A percentile compares a stretch with the other conserved stretches of the same genome.
Conservation (phyloP, 2,888 invertebrate species). For the Polyploca ridens region DNA sequence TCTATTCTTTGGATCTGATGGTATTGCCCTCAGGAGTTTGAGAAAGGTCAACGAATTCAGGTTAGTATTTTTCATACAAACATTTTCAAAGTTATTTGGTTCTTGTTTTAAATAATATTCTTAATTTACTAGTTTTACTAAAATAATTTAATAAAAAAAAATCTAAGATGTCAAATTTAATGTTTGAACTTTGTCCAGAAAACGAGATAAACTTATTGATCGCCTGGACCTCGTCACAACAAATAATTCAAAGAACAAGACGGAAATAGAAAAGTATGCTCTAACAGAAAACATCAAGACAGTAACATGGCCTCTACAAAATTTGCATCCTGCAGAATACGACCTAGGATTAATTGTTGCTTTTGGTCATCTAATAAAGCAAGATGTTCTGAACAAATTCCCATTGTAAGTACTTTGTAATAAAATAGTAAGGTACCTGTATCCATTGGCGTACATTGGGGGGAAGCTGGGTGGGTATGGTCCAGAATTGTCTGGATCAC, state of each 20-base stretch:
- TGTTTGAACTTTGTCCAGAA: conserved; percentile 66
- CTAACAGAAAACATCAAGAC: conserved; percentile 82
- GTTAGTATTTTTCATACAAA: conserved; percentile 72
- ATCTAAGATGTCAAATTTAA: no score
- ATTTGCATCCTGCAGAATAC: conserved; percentile 80
- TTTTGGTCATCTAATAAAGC: conserved; percentile 96
- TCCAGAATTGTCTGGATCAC: no score
- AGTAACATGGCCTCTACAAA: conserved; percentile 87
- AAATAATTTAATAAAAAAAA: no score
- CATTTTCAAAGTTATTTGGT: neutral
- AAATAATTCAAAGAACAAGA: conserved; percentile 82
- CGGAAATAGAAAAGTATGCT: conserved; percentile 89
- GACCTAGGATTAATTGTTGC: conserved; percentile 96
- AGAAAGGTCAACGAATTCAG: conserved; percentile 86
- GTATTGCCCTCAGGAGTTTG: conserved; percentile 91
- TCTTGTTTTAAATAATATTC: neutral
- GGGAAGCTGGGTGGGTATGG: no score
- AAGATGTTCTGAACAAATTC: conserved; percentile 89
- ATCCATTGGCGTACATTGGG: no score
- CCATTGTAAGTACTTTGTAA: conserved; percentile 87
- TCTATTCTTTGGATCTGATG: conserved; percentile 94
- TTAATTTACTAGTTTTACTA: no score
- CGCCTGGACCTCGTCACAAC: conserved; percentile 90
- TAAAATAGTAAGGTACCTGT: no score
- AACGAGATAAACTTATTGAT: conserved; percentile 75